A percentile compares a stretch with the other conserved stretches of the same genome.
These are phyloP conservation scores for Montifringilla adamsi DNA, from an alignment of 2,113 vertebrate genomes.

Conservation along the genomic window DNA sequence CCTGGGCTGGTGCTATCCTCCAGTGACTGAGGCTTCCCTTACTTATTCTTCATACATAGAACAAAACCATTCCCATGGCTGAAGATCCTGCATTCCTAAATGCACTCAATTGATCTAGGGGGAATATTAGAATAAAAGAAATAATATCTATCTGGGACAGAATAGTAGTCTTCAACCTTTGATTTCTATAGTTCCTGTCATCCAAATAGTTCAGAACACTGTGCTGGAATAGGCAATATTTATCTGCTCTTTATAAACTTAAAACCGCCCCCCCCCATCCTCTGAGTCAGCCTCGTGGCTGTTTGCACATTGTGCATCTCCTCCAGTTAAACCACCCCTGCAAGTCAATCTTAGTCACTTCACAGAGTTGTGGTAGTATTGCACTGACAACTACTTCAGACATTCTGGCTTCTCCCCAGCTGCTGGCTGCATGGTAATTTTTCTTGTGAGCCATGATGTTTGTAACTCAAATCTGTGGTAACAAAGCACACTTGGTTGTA, in stretches of 20 bases:
- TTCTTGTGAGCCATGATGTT: not conserved
- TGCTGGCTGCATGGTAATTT: not conserved
- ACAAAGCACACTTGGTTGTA: not conserved
- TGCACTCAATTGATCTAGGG: not conserved
- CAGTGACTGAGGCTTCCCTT: not conserved
- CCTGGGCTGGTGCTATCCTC: not conserved
- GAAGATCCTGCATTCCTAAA: not conserved
- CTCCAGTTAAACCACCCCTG: not conserved
- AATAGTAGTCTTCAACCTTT: not conserved
- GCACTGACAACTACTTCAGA: not conserved
- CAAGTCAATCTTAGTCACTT: not conserved
- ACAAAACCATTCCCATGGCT: not conserved
- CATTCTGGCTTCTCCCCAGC: not conserved
- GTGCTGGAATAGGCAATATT: not conserved
- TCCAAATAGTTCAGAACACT: not conserved
- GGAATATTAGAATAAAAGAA: not conserved
- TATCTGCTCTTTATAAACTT: not conserved
- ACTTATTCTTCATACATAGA: not conserved
- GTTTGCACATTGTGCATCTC: not conserved
- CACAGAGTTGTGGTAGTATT: not conserved
- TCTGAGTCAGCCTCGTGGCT: not conserved
- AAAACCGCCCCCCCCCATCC: not conserved
- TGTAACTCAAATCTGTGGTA: not conserved
- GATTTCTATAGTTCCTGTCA: not conserved
- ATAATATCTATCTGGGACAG: not conserved